These are phyloP conservation scores for Mormyrus lacerda DNA, from an alignment of 2,113 vertebrate genomes.

Conservation along the genomic window DNA sequence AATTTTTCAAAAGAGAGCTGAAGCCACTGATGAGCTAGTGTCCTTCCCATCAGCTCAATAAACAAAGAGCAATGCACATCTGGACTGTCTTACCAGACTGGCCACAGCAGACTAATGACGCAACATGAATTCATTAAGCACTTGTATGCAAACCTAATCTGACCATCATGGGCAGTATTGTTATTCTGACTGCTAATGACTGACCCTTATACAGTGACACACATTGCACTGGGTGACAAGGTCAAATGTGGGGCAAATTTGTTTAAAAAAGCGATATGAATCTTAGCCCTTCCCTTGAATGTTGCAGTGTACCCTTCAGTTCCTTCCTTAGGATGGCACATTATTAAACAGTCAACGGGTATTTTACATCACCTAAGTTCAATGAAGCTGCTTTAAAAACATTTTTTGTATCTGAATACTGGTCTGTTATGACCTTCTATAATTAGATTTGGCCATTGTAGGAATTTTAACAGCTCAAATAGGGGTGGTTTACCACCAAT, in stretches of 20 bases:
- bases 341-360: background rate
- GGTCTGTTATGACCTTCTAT: background rate
- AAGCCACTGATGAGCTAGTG: background rate
- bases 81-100: background rate
- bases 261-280: background rate
- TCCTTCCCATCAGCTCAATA: background rate
- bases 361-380: background rate
- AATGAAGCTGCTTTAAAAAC: background rate
- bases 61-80: background rate
- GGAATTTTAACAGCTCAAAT: no score
- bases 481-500: no score
- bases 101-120: background rate
- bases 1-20: background rate
- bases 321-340: background rate
- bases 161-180: background rate
- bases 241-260: background rate
- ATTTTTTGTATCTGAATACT: background rate
- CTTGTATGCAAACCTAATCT: background rate
- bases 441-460: background rate
- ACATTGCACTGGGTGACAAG: background rate
- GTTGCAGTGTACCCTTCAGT: background rate
- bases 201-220: background rate
- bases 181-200: background rate
- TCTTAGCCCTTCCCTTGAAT: background rate
- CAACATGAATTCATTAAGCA: background rate